These are phyloP conservation scores for Ovis canadensis DNA, from an alignment of 2,113 vertebrate species.

Conservation along the genomic window DNA sequence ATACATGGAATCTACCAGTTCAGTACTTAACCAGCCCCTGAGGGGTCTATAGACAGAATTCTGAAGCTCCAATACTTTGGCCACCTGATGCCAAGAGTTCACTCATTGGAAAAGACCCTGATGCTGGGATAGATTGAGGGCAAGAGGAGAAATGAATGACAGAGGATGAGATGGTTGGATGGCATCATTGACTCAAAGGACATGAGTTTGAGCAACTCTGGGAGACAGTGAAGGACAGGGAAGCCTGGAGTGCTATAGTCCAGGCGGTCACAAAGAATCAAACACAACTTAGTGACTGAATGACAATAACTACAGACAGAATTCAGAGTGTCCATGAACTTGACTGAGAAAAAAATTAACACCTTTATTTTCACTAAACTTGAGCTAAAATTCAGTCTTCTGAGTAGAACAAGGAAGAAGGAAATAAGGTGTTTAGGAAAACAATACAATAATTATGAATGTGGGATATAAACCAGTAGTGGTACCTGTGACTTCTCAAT, in stretches of 20 bases:
- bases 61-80: neutral
- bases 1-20: neutral
- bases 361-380: neutral
- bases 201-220: neutral
- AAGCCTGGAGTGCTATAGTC: neutral
- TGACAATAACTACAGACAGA: neutral
- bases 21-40: neutral
- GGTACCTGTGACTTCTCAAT: neutral
- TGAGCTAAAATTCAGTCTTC: neutral
- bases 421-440: neutral
- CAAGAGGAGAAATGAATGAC: neutral
- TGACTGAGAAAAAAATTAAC: neutral
- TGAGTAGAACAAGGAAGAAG: neutral
- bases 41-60: neutral
- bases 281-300: neutral
- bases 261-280: neutral
- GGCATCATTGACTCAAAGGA: neutral
- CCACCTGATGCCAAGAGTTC: neutral
- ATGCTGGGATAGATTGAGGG: neutral
- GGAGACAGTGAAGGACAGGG: neutral
- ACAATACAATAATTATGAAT: neutral
- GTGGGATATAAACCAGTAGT: neutral
- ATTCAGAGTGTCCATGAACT: neutral
- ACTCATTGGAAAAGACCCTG: neutral
- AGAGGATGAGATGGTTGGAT: neutral